Base-by-base conservation (phyloP, 2,888 invertebrate species). In the Napeogenes sylphis region DNA sequence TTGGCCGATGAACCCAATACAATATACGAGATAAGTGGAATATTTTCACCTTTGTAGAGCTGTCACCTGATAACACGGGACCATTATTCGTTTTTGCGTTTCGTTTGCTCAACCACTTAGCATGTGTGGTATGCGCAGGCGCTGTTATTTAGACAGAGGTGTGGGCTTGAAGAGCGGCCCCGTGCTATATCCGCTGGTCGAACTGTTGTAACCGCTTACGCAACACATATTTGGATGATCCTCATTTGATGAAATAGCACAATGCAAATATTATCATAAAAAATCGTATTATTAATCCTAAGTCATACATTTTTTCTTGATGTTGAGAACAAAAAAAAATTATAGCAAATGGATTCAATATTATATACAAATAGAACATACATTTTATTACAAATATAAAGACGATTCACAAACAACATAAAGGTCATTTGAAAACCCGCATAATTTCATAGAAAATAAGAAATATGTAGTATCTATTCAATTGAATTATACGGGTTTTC, bases 171-270 rank as follows among this genome's bases (percentile, higher is more conserved):
- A 85, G 81, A 84, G 74, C 80, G 89, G 82, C 89, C 89, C 89
- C 85, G 89, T 87, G 85, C 89, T 79, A 87, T 89, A 88, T 90
- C 86, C 73, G 77, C 66, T 71, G 77, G 76, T 74, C 77, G 77
- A 78, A 73, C 79, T 88, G 84, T 85, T 76, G 90, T 85, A 89
- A 90, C 82, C 75, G 75, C 71, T 88, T 87, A 78, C 85, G 83
- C 82, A 88, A 88, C 77, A 70, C 75, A 74, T 81, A 81, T 85
- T 83, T 78, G 77, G 82, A 83, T 82, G 64, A 62, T 59, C 67
- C 62, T 59, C 59, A 32, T 51, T 56, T 53, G 53, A 55, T 38
- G 46, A 45, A 57, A 14, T 57, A 45, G 57, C 30, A 58, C 58
- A 56, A 64, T 56, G 45, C 42, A 42, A 53, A 56, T 45, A 35